These are phyloP conservation scores for Drosophila rufa DNA, from an alignment of 1,140 invertebrate species.

Conservation along the genomic window DNA sequence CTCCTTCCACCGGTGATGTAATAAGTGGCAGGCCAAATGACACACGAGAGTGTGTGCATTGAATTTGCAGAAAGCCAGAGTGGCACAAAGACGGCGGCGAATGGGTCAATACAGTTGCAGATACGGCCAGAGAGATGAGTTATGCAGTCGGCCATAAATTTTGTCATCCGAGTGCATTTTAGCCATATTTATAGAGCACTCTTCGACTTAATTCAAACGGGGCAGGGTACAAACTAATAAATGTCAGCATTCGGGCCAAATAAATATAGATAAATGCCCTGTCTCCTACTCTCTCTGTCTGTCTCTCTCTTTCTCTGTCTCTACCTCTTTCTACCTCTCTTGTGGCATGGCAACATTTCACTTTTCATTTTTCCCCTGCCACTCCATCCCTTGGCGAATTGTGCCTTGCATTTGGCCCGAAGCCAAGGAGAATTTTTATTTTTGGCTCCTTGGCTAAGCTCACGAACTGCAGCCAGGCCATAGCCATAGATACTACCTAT, in stretches of 20 bases:
- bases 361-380: slow-evolving; percentile 46
- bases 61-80: slow-evolving; percentile 48
- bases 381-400: slow-evolving; percentile 12
- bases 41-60: slow-evolving; percentile 69
- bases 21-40: slow-evolving; percentile 72
- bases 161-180: slow-evolving; percentile 40
- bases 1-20: slow-evolving; percentile 60
- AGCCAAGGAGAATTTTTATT: slow-evolving; percentile 75
- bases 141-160: slow-evolving; percentile 53
- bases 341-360: slow-evolving; percentile 59
- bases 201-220: slow-evolving; percentile 38
- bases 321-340: background rate
- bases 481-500: slow-evolving; percentile 30
- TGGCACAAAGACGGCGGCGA: background rate
- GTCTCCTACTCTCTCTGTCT: slow-evolving; percentile 1
- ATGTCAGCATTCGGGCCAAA: slow-evolving; percentile 61
- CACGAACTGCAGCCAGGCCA: slow-evolving; percentile 61
- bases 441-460: slow-evolving; percentile 79
- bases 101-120: background rate
- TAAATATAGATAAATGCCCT: slow-evolving; percentile 43
- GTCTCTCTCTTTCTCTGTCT: background rate
- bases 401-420: slow-evolving; percentile 64
- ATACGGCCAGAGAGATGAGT: slow-evolving; percentile 25
- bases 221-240: slow-evolving; percentile 65
- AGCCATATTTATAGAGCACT: slow-evolving; percentile 64